A percentile compares a stretch with the other conserved stretches of the same genome.
These are phyloP conservation scores for Eumerus sabulonum DNA, from an alignment of 2,888 invertebrate species.

Conservation along the genomic window DNA sequence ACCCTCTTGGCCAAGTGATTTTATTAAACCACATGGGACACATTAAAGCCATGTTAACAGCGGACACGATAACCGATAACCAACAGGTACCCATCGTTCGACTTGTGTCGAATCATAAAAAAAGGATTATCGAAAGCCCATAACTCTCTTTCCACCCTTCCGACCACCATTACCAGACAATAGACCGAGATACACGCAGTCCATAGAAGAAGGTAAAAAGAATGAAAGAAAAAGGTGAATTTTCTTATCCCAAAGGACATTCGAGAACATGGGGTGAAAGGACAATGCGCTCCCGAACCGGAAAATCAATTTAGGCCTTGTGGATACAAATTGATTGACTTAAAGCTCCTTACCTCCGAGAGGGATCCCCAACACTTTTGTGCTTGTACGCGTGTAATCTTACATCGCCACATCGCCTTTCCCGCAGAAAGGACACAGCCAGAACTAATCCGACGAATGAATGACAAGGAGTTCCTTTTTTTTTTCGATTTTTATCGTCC, in stretches of 20 bases:
- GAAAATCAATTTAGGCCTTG: conserved; percentile 64
- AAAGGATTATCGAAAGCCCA: conserved; percentile 66
- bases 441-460: conserved; percentile 34
- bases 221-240: conserved; percentile 50
- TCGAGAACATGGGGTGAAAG: conserved; percentile 18
- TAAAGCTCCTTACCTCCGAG: conserved; percentile 14
- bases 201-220: conserved; percentile 19
- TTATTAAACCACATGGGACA: conserved; percentile 39
- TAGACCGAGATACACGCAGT: conserved; percentile 38
- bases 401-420: conserved; percentile 50
- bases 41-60: conserved; percentile 61
- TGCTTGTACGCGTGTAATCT: conserved; percentile 19
- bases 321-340: conserved; percentile 63
- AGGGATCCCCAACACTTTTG: conserved; percentile 29
- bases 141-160: conserved; percentile 39
- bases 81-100: conserved; percentile 65
- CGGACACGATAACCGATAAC: conserved; percentile 57
- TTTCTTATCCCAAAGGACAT: conserved; percentile 40
- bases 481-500: conserved; percentile 44
- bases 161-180: neutral
- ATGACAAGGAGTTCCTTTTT: conserved; percentile 54
- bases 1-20: conserved; percentile 7
- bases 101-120: conserved; percentile 15
- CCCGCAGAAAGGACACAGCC: conserved; percentile 2
- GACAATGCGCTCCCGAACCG: conserved; percentile 50